Conservation (phyloP, 2,797 vertebrate genomes). For the Sardinella longiceps region DNA sequence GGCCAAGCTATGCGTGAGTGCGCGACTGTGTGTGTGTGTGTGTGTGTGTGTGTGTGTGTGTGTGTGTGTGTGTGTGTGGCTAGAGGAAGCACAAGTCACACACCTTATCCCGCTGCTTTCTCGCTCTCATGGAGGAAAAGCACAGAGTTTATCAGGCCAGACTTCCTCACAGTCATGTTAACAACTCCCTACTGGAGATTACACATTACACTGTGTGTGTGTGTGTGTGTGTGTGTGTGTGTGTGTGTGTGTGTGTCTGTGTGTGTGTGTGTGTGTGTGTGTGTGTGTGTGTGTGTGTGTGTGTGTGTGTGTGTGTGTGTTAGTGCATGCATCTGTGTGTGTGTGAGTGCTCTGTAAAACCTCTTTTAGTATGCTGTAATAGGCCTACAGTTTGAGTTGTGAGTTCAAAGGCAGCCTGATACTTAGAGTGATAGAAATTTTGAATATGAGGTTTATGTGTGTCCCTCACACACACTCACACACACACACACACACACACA, state of each 20-base stretch:
- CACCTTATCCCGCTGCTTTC: no score
- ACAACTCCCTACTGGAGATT: not conserved
- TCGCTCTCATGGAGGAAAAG: not conserved
- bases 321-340: no score
- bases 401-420: not conserved
- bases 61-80: no score
- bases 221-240: not conserved
- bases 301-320: no score
- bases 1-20: no score
- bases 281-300: no score
- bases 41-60: no score
- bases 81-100: no score
- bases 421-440: not conserved
- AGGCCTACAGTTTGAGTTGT: not conserved
- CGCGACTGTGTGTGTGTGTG: no score
- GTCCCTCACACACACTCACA: not conserved
- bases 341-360: not conserved
- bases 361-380: not conserved
- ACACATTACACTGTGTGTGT: not conserved
- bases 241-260: slow-evolving; percentile 1
- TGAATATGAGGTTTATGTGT: not conserved
- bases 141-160: slow-evolving; percentile 1
- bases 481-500: not conserved
- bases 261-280: not conserved
- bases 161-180: not conserved